Conservation (phyloP, 1,140 invertebrate genomes). For the Pogonomyrmex barbatus region DNA sequence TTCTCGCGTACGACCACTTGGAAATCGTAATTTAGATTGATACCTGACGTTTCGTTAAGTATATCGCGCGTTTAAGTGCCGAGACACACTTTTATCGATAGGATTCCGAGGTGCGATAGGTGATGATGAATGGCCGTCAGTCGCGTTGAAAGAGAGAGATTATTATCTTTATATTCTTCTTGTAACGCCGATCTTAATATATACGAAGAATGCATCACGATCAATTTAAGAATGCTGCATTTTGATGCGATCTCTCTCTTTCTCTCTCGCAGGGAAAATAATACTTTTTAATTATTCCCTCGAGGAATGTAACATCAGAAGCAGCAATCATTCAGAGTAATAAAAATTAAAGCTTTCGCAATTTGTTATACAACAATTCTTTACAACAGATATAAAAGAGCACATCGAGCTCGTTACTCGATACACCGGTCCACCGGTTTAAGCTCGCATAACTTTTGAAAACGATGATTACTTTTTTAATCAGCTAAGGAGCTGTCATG, state of each 20-base stretch:
- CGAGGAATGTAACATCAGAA: not conserved
- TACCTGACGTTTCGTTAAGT: slow-evolving; percentile 64
- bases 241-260: not conserved
- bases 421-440: too few species aligned
- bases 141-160: slow-evolving; percentile 41
- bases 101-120: slow-evolving; percentile 36
- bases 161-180: slow-evolving; percentile 64
- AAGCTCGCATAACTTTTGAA: not conserved
- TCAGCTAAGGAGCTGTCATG: slow-evolving; percentile 27
- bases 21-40: slow-evolving; percentile 70
- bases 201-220: slow-evolving; percentile 16
- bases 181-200: not conserved
- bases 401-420: slow-evolving; percentile 3
- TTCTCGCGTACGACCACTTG: not conserved
- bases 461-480: slow-evolving; percentile 51
- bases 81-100: slow-evolving; percentile 69
- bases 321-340: not conserved
- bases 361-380: not conserved
- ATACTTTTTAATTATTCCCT: not conserved
- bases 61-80: slow-evolving; percentile 52
- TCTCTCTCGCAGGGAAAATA: not conserved
- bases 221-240: slow-evolving; percentile 8
- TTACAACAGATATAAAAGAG: not conserved
- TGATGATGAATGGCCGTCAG: slow-evolving; percentile 66
- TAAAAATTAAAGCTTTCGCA: not conserved